Percentiles rank a stretch among this genome's conserved stretches.
Conservation (phyloP, 2,113 vertebrate species). For the Numida meleagris region DNA sequence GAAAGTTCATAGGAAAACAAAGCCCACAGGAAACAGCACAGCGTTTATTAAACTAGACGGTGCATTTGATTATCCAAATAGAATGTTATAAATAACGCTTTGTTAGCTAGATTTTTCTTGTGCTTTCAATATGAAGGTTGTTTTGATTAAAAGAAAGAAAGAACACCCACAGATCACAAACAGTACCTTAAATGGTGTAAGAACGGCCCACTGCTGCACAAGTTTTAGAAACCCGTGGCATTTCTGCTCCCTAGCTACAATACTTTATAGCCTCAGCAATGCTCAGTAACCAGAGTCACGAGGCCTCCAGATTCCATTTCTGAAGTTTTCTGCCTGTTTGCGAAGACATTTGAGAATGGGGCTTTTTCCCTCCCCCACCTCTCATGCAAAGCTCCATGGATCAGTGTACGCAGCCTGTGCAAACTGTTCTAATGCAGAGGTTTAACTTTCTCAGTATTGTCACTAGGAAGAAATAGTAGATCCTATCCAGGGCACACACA, state of each 20-base stretch:
- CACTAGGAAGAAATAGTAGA: neutral
- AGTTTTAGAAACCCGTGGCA: neutral
- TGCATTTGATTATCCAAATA: neutral
- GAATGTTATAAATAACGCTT: neutral
- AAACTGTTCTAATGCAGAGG: neutral
- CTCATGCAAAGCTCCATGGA: neutral
- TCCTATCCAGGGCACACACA: fast-evolving
- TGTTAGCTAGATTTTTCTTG: neutral
- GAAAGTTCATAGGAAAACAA: neutral
- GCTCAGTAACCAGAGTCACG: neutral
- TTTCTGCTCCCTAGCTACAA: neutral
- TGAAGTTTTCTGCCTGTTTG: neutral
- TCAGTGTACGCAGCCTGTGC: neutral
- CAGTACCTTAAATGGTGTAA: neutral
- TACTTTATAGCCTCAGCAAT: neutral
- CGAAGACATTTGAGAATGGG: neutral
- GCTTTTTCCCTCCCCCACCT: neutral
- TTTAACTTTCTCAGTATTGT: neutral
- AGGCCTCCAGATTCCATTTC: neutral
- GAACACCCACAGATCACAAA: neutral
- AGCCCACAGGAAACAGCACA: neutral
- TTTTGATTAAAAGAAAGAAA: neutral
- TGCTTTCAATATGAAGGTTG: neutral
- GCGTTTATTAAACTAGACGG: neutral
- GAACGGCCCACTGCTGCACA: neutral